These are phyloP conservation scores for Hiodon tergisus DNA, from an alignment of 2,113 vertebrate species.

Conservation along the genomic window DNA sequence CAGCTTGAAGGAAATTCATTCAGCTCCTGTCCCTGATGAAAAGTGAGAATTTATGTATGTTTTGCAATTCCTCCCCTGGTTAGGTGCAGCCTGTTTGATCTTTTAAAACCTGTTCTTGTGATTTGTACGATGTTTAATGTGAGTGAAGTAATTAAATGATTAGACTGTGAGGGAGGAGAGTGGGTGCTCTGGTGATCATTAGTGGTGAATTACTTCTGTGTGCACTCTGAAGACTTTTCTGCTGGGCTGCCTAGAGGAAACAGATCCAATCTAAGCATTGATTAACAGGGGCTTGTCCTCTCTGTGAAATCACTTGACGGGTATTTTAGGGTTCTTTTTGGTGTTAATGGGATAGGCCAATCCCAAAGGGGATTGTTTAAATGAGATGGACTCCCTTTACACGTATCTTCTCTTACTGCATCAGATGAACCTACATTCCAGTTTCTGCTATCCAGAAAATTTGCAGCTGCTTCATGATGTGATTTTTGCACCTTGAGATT, in stretches of 20 bases:
- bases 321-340: constrained; percentile 61
- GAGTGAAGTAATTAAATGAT: constrained; percentile 60
- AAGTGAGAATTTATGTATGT: neutral
- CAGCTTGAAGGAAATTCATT: neutral
- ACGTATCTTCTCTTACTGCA: constrained; percentile 58
- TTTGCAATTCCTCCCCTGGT: constrained; percentile 44
- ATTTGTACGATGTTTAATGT: constrained; percentile 64
- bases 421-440: constrained; percentile 55
- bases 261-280: constrained; percentile 64
- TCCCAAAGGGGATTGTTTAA: constrained; percentile 57
- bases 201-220: constrained; percentile 58
- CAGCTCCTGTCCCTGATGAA: neutral
- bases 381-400: constrained; percentile 50
- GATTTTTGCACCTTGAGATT: constrained; percentile 12
- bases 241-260: constrained; percentile 48
- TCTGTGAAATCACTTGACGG: constrained; percentile 58
- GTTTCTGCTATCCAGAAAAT: neutral
- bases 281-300: constrained; percentile 63
- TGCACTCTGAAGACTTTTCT: constrained; percentile 55
- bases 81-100: constrained; percentile 51
- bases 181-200: constrained; percentile 55
- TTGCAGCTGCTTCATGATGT: neutral
- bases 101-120: constrained; percentile 54
- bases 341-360: constrained; percentile 59
- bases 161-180: constrained; percentile 40